A percentile compares a stretch with the other conserved stretches of the same genome.
phyloP scores from a whole-genome alignment of 1,140 invertebrate genomes.

The Pinna nobilis region DNA sequence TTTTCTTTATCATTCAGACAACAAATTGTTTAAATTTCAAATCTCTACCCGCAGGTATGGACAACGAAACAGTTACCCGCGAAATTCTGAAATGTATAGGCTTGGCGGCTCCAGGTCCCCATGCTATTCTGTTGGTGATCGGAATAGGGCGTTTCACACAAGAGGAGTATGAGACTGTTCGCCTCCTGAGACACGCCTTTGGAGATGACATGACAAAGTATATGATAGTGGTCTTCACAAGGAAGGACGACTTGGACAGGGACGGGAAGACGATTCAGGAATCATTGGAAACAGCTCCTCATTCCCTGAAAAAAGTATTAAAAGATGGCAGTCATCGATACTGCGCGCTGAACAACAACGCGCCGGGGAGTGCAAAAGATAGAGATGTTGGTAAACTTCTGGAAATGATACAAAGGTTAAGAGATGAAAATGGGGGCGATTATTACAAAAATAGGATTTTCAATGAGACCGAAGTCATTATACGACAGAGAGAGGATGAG shows the following conservation, averaged over 20 bases:
- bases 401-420: conserved; percentile 8
- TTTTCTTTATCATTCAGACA: no score
- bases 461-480: conserved; percentile 6
- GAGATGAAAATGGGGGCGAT: conserved; percentile 1
- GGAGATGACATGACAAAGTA: conserved; percentile 31
- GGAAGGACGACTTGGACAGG: conserved; percentile 27
- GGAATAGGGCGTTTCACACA: conserved; percentile 33
- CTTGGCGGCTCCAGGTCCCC: conserved; percentile 39
- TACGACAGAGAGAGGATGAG: conserved; percentile 10
- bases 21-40: no score
- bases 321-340: conserved; percentile 20
- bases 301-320: conserved; percentile 4
- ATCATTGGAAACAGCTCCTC: conserved; percentile 9
- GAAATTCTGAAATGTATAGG: conserved; percentile 43
- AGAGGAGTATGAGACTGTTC: conserved; percentile 22
- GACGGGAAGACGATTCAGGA: conserved; percentile 10
- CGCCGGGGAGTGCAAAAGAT: background rate
- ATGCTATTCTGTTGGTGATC: conserved; percentile 41
- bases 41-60: background rate
- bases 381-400: conserved; percentile 8
- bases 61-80: conserved; percentile 1
- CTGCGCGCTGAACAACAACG: conserved; percentile 21
- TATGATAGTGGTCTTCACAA: conserved; percentile 31
- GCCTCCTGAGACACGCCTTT: conserved; percentile 19
- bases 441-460: conserved; percentile 24